phyloP scores from a whole-genome alignment of 2,888 invertebrate species.

The Xestobium rufovillosum region DNA sequence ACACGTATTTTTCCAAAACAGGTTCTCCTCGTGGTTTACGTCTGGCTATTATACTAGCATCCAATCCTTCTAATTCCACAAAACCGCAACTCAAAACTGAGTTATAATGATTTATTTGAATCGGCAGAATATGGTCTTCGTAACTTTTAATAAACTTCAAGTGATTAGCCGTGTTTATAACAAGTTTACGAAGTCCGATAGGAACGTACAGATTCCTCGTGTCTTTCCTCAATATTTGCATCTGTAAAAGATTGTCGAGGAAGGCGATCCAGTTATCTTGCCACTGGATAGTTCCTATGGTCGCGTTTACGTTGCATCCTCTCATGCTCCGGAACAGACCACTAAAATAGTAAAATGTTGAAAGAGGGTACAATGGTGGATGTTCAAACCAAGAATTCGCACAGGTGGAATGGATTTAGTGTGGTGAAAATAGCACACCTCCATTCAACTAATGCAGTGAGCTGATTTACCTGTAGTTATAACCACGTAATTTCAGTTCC shows the following conservation, averaged over 20 bases:
- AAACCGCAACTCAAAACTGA: constrained; percentile 55
- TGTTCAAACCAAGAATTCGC: too few species aligned
- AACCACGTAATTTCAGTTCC: constrained; percentile 60
- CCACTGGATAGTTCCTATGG: constrained; percentile 56
- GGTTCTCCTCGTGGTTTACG: constrained; percentile 64
- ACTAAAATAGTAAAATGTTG: too few species aligned
- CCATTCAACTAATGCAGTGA: background rate
- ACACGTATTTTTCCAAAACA: constrained; percentile 67
- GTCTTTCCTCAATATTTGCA: constrained; percentile 61
- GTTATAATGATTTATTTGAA: background rate
- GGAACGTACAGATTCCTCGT: constrained; percentile 65
- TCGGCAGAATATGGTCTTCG: constrained; percentile 24
- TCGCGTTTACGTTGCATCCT: constrained; percentile 29
- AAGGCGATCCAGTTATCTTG: constrained; percentile 80
- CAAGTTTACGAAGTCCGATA: constrained; percentile 62
- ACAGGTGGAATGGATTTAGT: too few species aligned
- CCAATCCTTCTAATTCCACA: constrained; percentile 68
- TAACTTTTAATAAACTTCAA: constrained; percentile 44
- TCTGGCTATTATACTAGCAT: constrained; percentile 66
- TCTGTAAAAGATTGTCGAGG: constrained; percentile 84
- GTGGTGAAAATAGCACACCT: background rate
- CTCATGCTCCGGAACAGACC: constrained; percentile 27
- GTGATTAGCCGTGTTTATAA: constrained; percentile 60
- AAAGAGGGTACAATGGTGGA: too few species aligned
- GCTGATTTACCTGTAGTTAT: constrained; percentile 38